These are phyloP conservation scores for Dipodomys merriami DNA, from an alignment of 2,113 vertebrate genomes.

Conservation along the genomic window DNA sequence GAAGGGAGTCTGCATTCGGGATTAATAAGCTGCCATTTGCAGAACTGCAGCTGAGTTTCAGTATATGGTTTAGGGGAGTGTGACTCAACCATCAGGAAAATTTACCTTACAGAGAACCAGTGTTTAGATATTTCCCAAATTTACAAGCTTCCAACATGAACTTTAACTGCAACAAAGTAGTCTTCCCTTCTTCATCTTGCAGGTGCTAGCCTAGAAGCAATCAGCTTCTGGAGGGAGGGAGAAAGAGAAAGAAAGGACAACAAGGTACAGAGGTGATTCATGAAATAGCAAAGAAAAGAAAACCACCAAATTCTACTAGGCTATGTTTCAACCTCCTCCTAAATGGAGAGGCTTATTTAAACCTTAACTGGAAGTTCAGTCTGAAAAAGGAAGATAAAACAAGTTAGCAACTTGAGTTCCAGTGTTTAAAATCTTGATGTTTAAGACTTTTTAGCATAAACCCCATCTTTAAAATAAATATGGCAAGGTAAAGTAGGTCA, in stretches of 20 bases:
- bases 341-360: background rate
- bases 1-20: accelerated
- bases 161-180: background rate
- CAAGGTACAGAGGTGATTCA: background rate
- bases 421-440: background rate
- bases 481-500: background rate
- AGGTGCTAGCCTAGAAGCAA: background rate
- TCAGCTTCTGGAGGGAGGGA: background rate
- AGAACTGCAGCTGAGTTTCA: background rate
- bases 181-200: background rate
- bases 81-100: background rate
- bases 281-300: background rate
- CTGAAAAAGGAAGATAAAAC: background rate
- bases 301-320: background rate
- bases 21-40: background rate
- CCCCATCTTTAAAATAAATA: background rate
- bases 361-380: background rate
- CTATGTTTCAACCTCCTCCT: background rate
- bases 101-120: background rate
- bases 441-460: background rate
- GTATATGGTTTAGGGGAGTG: background rate
- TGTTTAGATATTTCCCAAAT: background rate
- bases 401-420: background rate
- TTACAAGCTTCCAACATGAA: background rate
- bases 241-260: background rate